A percentile compares a stretch with the other conserved stretches of the same genome.
Evolutionary conservation across 2,113 vertebrate species (phyloP).

Genomic region (Eulemur macaco): DNA sequence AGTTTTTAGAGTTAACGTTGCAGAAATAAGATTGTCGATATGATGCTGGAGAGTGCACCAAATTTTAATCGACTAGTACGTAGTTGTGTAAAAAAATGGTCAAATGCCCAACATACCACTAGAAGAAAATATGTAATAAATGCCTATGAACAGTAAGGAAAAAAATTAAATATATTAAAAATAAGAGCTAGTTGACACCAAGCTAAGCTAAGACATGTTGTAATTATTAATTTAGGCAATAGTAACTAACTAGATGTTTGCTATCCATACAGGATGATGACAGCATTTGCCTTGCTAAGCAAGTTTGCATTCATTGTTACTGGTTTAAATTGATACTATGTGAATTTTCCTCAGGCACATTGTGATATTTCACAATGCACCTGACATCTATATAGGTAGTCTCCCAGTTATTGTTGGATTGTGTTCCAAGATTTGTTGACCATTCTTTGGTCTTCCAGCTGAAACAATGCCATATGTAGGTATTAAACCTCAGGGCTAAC

Average conservation of each 20-base stretch:
- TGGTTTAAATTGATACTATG: conserved; percentile 26
- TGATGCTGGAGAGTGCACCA: not conserved
- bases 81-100: not conserved
- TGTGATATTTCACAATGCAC: conserved; percentile 1
- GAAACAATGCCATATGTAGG: not conserved
- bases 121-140: not conserved
- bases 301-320: conserved; percentile 35
- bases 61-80: conserved; percentile 30
- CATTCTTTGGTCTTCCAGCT: not conserved
- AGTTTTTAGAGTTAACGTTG: not conserved
- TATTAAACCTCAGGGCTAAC: not conserved
- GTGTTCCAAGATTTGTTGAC: not conserved
- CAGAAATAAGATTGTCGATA: not conserved
- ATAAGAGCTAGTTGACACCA: conserved; percentile 15
- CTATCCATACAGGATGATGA: not conserved
- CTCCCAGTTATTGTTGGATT: not conserved
- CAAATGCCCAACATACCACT: not conserved
- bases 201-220: not conserved
- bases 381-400: not conserved
- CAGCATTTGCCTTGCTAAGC: conserved; percentile 1
- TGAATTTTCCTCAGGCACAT: conserved; percentile 29
- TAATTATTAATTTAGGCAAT: conserved; percentile 49
- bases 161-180: conserved; percentile 1
- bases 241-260: not conserved
- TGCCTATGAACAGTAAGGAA: not conserved